Conservation (phyloP, 2,888 invertebrate species). For the Aleiodes leptofemur region DNA sequence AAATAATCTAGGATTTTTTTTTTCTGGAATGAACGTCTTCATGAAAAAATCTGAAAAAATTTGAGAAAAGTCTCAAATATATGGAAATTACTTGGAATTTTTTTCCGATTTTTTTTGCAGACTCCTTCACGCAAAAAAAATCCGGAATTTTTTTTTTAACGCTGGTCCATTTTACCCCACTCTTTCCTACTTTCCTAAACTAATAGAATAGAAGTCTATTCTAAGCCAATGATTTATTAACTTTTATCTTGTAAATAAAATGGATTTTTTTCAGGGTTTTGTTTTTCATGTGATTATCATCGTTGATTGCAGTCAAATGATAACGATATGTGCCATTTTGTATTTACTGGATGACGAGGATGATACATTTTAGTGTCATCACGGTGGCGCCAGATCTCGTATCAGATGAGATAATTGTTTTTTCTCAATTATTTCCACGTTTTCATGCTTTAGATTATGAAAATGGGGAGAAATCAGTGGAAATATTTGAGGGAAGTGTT, state of each 20-base stretch:
- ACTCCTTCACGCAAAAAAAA: too few species aligned
- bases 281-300: constrained; percentile 10
- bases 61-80: too few species aligned
- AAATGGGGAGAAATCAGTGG: background rate
- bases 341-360: constrained; percentile 8
- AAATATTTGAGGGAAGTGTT: background rate
- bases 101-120: background rate
- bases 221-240: background rate
- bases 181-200: background rate
- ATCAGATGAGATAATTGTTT: constrained; percentile 5
- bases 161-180: too few species aligned
- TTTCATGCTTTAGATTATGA: too few species aligned
- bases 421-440: background rate
- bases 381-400: constrained; percentile 22
- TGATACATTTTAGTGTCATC: constrained; percentile 1
- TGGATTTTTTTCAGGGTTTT: background rate
- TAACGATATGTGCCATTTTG: background rate
- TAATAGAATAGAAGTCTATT: too few species aligned
- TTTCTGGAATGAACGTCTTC: too few species aligned
- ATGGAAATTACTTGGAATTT: too few species aligned
- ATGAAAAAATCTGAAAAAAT: too few species aligned
- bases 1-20: too few species aligned
- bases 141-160: too few species aligned
- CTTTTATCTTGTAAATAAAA: background rate
- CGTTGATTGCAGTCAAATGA: constrained; percentile 1